Conservation (phyloP, 2,113 vertebrate genomes). For the Andinoacara biseriatus region DNA sequence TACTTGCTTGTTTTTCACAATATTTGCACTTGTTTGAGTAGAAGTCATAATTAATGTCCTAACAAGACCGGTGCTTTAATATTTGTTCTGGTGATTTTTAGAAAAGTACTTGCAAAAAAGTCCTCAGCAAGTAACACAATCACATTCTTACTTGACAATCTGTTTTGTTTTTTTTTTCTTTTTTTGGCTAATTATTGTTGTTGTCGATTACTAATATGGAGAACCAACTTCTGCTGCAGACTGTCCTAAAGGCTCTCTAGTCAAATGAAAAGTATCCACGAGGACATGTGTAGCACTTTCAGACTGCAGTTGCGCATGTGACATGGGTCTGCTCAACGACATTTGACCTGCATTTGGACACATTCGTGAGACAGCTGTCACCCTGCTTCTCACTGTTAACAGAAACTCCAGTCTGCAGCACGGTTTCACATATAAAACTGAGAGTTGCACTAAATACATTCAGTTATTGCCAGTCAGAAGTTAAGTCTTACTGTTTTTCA, state of each 20-base stretch:
- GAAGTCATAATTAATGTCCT: not conserved
- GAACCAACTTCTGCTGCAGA: not conserved
- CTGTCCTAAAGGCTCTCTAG: not conserved
- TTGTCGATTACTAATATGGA: not conserved
- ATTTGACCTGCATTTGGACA: slow-evolving; percentile 12
- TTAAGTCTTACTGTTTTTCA: rapidly evolving
- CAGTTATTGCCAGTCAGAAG: not conserved
- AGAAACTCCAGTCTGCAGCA: slow-evolving; percentile 7
- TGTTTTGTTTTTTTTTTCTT: not conserved
- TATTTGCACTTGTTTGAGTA: not conserved
- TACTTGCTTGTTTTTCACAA: not conserved
- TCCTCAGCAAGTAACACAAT: not conserved
- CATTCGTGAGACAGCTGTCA: slow-evolving; percentile 22
- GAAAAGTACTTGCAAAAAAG: not conserved
- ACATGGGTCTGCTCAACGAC: not conserved
- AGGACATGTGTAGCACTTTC: not conserved
- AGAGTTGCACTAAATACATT: not conserved
- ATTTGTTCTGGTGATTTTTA: not conserved
- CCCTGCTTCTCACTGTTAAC: not conserved
- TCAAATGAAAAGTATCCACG: not conserved
- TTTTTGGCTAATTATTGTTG: not conserved
- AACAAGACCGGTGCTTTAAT: not conserved
- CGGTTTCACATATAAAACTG: not conserved
- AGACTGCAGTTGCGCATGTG: not conserved
- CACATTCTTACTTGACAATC: not conserved